Evolutionary conservation across 2,113 vertebrate genomes (phyloP), one percentile per base, ranked within the genome.

Genomic region (Engystomops pustulosus): DNA sequence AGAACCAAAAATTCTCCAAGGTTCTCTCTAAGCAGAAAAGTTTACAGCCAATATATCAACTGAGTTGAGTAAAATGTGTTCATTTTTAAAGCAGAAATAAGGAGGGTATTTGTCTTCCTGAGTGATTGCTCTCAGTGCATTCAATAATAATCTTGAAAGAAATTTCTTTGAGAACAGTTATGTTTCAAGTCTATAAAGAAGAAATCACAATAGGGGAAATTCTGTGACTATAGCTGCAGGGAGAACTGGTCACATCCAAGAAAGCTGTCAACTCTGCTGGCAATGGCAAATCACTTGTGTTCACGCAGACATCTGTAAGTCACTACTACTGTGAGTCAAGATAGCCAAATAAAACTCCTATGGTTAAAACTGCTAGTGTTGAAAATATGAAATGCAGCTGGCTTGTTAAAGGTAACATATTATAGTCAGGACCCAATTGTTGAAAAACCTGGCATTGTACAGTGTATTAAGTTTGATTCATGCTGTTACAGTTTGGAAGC

Each of bases 261-360:
- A 79, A 81, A 78, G 80, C 78, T 86, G 51, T 76, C 51, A 76
- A 79, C 62, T 68, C 84, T 85, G 53, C 78, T 76, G 74, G 65
- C 47, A 69, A 49, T 65, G 51, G 83, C 80, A 32, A 47, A 72
- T 69, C 85, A 79, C 75, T 86, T 83, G 85, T 80, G 83, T 82
- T 80, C 75, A 55, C 38, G 71, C 75, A 80, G 83, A 65, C 78
- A 74, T 84, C 79, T 71, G 65, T 81, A 82, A 65, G 71, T 62
- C 49, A 20, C 53, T 44, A 84, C 85, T 84, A 79, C 85, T 81
- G 79, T 45, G 79, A 86, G 41, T 36, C 36, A 23, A 84, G 84
- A 77, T 82, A 27, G 84, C 62, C 47, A 71, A 83, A 76, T 74
- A 75, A 62, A 87, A 86, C 83, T 79, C 83, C 83, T 38, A 85